Evolutionary conservation across 2,888 invertebrate species (phyloP).

Genomic region (Sisyra terminalis): DNA sequence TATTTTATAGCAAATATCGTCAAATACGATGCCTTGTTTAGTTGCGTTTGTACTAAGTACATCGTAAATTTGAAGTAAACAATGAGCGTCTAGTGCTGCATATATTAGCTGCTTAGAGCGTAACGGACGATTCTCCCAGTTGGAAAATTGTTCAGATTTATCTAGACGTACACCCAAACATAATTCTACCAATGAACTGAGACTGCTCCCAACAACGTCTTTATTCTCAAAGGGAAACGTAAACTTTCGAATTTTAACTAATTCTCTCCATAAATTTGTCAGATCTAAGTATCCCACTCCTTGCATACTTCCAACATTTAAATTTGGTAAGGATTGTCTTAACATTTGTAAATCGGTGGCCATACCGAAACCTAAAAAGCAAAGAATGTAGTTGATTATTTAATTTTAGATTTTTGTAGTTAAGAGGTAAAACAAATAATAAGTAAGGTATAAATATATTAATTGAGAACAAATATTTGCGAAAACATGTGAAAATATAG

Average conservation of each 20-base stretch:
- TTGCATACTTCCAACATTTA: slow-evolving; percentile 27
- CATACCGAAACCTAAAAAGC: slow-evolving; percentile 35
- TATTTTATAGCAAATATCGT: slow-evolving; percentile 42
- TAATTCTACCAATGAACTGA: slow-evolving; percentile 55
- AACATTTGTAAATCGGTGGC: slow-evolving; percentile 42
- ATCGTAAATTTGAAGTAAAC: slow-evolving; percentile 65
- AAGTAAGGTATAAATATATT: neutral
- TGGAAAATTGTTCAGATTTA: slow-evolving; percentile 82
- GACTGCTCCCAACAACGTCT: slow-evolving; percentile 40
- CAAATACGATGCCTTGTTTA: slow-evolving; percentile 38
- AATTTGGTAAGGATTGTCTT: slow-evolving; percentile 34
- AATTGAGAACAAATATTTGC: too few relatives aligned
- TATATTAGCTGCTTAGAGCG: slow-evolving; percentile 61
- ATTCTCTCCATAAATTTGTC: slow-evolving; percentile 37
- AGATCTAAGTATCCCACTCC: slow-evolving; percentile 40
- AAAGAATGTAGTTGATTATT: slow-evolving; percentile 23
- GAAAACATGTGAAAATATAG: too few relatives aligned
- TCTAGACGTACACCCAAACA: slow-evolving; percentile 62
- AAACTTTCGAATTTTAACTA: slow-evolving; percentile 33
- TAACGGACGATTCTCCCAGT: slow-evolving; percentile 76
- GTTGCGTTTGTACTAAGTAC: slow-evolving; percentile 34
- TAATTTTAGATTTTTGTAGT: slow-evolving; percentile 2
- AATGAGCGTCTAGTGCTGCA: slow-evolving; percentile 80
- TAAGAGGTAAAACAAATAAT: neutral
- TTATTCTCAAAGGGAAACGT: slow-evolving; percentile 35